phyloP scores from a whole-genome alignment of 2,113 vertebrate genomes.

The Thoracochromis brauschi region DNA sequence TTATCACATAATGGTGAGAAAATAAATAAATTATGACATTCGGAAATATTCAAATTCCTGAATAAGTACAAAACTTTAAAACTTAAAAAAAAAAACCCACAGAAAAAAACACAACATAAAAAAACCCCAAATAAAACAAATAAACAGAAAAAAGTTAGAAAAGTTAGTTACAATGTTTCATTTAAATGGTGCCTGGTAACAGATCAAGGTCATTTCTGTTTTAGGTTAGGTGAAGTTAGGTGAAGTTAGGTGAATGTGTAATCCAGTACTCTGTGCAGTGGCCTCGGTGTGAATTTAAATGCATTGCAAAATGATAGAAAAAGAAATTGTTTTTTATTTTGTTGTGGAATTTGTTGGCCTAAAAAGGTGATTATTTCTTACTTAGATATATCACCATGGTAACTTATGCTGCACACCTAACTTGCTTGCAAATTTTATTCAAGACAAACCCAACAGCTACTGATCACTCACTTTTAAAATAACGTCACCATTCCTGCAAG shows the following conservation, averaged over 20 bases:
- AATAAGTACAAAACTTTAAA: neutral
- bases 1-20: neutral
- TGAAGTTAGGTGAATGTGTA: neutral
- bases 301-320: neutral
- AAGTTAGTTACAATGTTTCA: neutral
- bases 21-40: neutral
- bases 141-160: neutral
- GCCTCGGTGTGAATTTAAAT: neutral
- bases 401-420: neutral
- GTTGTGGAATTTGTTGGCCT: neutral
- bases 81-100: neutral
- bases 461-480: neutral
- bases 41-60: neutral
- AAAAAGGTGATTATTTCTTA: neutral
- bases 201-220: neutral
- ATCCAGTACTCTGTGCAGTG: neutral
- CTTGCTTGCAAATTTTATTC: neutral
- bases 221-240: neutral
- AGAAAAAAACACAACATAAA: neutral
- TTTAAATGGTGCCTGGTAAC: neutral
- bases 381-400: neutral
- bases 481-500: neutral
- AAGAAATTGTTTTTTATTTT: neutral
- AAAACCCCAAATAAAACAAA: neutral
- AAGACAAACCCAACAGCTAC: neutral